These are phyloP conservation scores for Anomalospiza imberbis DNA, from an alignment of 2,797 vertebrate genomes.

Conservation along the genomic window DNA sequence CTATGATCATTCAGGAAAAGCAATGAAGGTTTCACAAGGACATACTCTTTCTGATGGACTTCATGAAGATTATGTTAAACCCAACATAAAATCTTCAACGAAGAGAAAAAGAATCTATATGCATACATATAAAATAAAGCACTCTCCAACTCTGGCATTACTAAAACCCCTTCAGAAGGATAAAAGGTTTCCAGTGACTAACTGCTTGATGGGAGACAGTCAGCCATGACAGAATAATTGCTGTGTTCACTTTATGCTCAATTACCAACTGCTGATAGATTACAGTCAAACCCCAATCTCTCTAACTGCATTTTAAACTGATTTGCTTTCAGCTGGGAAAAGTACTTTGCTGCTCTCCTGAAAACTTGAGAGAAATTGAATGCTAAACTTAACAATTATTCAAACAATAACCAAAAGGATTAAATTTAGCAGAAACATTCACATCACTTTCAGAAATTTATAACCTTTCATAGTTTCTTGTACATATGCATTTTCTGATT, in stretches of 20 bases:
- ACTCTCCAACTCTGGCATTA: conserved; percentile 62
- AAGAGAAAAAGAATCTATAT: conserved; percentile 40
- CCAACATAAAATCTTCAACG: conserved; percentile 45
- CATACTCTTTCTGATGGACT: conserved; percentile 10
- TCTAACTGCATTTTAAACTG: conserved; percentile 18
- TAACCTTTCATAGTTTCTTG: conserved; percentile 69
- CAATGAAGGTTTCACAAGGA: conserved; percentile 38
- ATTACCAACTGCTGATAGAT: conserved; percentile 44
- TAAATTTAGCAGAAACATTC: conserved; percentile 52
- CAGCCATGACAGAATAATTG: conserved; percentile 9
- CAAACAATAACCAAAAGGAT: conserved; percentile 31
- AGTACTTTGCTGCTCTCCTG: conserved; percentile 14
- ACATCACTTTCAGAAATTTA: conserved; percentile 66
- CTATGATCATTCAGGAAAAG: conserved; percentile 38
- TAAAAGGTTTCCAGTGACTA: conserved; percentile 48
- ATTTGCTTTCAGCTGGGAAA: conserved; percentile 58
- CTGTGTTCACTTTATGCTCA: conserved; percentile 48
- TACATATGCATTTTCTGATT: conserved; percentile 70
- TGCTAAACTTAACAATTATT: conserved; percentile 29
- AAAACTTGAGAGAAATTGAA: conserved; percentile 19
- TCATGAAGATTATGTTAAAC: conserved; percentile 42
- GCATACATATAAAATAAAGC: conserved; percentile 51
- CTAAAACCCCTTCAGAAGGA: conserved; percentile 55
- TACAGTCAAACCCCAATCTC: conserved; percentile 35
- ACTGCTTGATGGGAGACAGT: conserved; percentile 52